Evolutionary conservation across 2,797 vertebrate species (phyloP).

Genomic region (Oryzias dopingdopingensis): DNA sequence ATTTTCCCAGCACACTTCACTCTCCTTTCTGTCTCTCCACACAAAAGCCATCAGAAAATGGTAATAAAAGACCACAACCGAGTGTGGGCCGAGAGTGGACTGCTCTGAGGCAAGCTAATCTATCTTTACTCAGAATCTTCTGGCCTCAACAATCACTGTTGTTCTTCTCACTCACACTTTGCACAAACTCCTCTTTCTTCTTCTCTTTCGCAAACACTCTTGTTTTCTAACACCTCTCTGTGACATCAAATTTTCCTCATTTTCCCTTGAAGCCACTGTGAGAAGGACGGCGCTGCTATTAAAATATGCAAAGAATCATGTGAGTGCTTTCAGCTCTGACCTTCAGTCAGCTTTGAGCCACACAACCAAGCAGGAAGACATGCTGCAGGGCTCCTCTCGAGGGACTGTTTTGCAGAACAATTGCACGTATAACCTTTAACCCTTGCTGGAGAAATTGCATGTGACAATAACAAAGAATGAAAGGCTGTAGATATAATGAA

Average conservation of each 20-base stretch:
- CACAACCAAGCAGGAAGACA: conserved; percentile 32
- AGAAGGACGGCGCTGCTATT: conserved; percentile 32
- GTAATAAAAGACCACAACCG: conserved; percentile 64
- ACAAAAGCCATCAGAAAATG: conserved; percentile 60
- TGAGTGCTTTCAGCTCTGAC: conserved; percentile 44
- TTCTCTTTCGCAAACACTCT: conserved; percentile 37
- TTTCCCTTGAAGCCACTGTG: conserved; percentile 36
- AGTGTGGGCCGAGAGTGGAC: conserved; percentile 65
- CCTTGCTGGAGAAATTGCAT: conserved; percentile 29
- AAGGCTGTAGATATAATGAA: conserved; percentile 36
- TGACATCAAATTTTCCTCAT: conserved; percentile 40
- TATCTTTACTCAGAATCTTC: conserved; percentile 66
- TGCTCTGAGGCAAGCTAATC: conserved; percentile 68
- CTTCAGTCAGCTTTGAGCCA: conserved; percentile 44
- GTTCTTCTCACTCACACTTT: conserved; percentile 52
- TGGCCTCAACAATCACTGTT: conserved; percentile 52
- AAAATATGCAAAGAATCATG: conserved; percentile 28
- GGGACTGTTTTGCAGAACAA: conserved; percentile 57
- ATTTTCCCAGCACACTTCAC: conserved; percentile 51
- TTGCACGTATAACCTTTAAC: conserved; percentile 56
- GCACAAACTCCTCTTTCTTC: conserved; percentile 21
- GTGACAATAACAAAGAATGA: conserved; percentile 47
- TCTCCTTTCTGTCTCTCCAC: conserved; percentile 54
- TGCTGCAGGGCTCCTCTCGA: conserved; percentile 40
- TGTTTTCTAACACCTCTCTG: conserved; percentile 52